phyloP scores from a whole-genome alignment of 2,888 invertebrate species.

The Allophyes oxyacanthae region DNA sequence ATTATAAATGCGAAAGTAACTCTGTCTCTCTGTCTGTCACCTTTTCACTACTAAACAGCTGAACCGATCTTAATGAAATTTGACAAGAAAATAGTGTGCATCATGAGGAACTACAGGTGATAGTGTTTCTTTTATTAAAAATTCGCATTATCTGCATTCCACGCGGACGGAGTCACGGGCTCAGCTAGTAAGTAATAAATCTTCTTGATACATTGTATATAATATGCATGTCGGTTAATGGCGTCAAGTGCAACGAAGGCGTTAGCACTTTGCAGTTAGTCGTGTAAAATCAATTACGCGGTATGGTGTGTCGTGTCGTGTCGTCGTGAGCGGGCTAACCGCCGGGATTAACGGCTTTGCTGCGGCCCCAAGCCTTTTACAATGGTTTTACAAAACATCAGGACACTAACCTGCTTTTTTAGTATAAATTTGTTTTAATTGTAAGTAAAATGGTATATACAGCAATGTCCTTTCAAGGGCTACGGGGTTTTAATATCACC shows the following conservation, averaged over 20 bases:
- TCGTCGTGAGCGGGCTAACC: conserved; percentile 55
- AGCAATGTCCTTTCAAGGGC: conserved; percentile 1
- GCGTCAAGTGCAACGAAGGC: conserved; percentile 32
- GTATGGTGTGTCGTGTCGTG: conserved; percentile 49
- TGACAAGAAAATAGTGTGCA: no score
- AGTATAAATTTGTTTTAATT: conserved; percentile 42
- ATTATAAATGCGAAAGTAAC: no score
- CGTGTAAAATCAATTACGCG: conserved; percentile 60
- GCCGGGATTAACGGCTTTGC: conserved; percentile 59
- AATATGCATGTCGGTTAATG: not conserved
- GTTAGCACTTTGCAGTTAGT: conserved; percentile 45
- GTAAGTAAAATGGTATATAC: conserved; percentile 28
- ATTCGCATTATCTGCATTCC: no score
- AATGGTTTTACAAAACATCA: conserved; percentile 50
- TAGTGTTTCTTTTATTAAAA: no score
- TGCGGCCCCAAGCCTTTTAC: conserved; percentile 53
- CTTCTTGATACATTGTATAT: not conserved
- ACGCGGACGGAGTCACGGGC: no score
- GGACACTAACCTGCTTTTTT: conserved; percentile 44
- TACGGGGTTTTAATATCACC: not conserved
- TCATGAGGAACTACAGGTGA: no score
- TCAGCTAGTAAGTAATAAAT: no score
- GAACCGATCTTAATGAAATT: no score
- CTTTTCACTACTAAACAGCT: no score
- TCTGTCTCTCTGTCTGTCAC: no score